A percentile compares a stretch with the other conserved stretches of the same genome.
phyloP scores from a whole-genome alignment of 2,113 vertebrate genomes.

The Cricetomys ansorgei region DNA sequence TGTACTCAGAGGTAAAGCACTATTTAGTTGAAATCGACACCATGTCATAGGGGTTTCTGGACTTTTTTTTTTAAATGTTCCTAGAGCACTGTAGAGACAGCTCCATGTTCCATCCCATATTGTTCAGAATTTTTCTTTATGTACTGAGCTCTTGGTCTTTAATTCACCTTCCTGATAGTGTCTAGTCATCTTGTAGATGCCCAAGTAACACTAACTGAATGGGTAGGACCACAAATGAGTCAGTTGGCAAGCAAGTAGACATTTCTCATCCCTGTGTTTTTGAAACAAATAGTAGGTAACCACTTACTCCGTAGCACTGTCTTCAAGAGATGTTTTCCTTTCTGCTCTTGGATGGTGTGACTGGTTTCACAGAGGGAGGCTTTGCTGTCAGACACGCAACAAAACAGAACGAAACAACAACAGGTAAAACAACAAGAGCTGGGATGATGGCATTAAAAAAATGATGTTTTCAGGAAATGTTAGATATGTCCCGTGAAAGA shows the following conservation, averaged over 20 bases:
- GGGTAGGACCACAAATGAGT: background rate
- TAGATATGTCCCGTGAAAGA: background rate
- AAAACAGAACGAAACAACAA: background rate
- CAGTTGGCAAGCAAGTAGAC: background rate
- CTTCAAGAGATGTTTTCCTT: background rate
- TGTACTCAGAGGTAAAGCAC: background rate
- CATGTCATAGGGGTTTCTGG: background rate
- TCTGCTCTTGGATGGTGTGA: background rate
- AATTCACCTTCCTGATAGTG: background rate
- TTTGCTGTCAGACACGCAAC: background rate
- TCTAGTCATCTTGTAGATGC: background rate
- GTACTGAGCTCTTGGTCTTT: background rate
- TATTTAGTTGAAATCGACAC: background rate
- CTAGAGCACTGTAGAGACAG: background rate
- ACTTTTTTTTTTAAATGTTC: background rate
- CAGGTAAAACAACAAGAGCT: background rate
- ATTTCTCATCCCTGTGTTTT: background rate
- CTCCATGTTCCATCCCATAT: background rate
- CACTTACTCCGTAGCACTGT: background rate
- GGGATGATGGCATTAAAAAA: conserved; percentile 1
- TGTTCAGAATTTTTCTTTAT: background rate
- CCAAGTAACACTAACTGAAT: background rate
- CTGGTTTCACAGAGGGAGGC: background rate
- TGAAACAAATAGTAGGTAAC: background rate
- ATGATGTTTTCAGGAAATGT: background rate